These are phyloP conservation scores for Ophioninae sp. DNA, from an alignment of 2,888 invertebrate genomes.

Conservation along the genomic window DNA sequence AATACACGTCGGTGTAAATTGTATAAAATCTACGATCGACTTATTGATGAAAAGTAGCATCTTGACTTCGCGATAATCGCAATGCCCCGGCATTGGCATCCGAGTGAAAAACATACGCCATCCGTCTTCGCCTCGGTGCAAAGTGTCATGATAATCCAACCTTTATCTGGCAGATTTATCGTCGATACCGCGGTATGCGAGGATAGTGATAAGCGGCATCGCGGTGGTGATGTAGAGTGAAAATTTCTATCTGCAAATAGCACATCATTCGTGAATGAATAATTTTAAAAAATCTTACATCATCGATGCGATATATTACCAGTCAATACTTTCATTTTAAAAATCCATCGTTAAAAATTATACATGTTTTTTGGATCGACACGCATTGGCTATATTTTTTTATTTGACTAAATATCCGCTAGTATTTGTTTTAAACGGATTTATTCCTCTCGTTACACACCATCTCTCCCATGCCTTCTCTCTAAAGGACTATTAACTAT, in stretches of 20 bases:
- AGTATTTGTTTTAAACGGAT: too few species aligned
- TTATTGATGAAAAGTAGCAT: background rate
- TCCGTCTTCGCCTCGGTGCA: background rate
- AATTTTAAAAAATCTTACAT: background rate
- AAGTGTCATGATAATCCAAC: background rate
- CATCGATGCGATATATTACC: background rate
- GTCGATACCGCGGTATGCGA: slow-evolving; percentile 7
- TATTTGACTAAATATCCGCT: too few species aligned
- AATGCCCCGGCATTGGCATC: slow-evolving; percentile 2
- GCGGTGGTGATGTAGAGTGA: background rate
- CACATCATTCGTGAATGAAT: background rate
- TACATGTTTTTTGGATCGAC: too few species aligned
- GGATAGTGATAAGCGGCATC: background rate
- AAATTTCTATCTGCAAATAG: slow-evolving; percentile 4
- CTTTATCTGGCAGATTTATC: slow-evolving; percentile 27
- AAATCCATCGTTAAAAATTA: too few species aligned
- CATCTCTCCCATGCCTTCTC: too few species aligned
- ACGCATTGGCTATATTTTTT: too few species aligned
- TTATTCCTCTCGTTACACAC: too few species aligned
- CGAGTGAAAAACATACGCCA: slow-evolving; percentile 7
- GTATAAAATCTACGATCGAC: background rate
- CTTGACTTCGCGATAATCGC: background rate
- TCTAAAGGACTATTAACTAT: too few species aligned
- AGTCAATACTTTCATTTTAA: background rate
- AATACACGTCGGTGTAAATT: background rate